Evolutionary conservation across 2,113 vertebrate species (phyloP), one percentile per base, ranked within the genome.

Genomic region (Paradoxurus hermaphroditus): DNA sequence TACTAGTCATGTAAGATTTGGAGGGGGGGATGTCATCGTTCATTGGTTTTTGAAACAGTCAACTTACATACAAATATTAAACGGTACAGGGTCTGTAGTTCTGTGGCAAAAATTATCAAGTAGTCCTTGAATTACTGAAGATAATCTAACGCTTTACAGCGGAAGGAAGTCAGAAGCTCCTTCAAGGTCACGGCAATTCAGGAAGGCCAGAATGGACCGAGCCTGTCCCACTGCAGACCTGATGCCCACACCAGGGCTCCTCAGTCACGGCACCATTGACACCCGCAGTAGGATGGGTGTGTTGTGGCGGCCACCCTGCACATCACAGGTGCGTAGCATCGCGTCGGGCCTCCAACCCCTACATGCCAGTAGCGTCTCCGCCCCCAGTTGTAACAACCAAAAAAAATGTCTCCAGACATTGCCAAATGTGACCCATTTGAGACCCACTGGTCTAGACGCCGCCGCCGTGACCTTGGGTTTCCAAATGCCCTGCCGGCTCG

Each of bases 201-300:
- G n/a, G 68, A 39, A 41, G 84, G 79, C 39, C 19, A 6, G 36
- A n/a, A 7, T 1, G 59, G 53, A 34, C 85, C 34, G 15, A 0
- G 29, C 16, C 0, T 39, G 72, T 8, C 14, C 4, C 0, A 8
- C 15, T 6, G 59, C 16, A 15, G 16, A 9, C 29, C 68, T 51
- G 49, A 13, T 4, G 67, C 56, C 86, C 23, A 7, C 36, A 2
- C 25, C 34, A 10, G 36, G 16, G 19, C 2, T 53, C 65, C 51
- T 53, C 2, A 13, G 7, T 2, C 1, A 7, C 3, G 1, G 18
- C 44, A 2, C 62, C 16, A 4, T 0, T 62, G 83, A 34, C 84
- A 11, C 3, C 3, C 49, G 86, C 4, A 21, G 27, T 2, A 4
- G 49, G 27, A 5, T 0, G 0, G 7, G 0, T 23, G 34, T 51